Conservation (phyloP, 2,888 invertebrate species). For the Metallyticus violacea region DNA sequence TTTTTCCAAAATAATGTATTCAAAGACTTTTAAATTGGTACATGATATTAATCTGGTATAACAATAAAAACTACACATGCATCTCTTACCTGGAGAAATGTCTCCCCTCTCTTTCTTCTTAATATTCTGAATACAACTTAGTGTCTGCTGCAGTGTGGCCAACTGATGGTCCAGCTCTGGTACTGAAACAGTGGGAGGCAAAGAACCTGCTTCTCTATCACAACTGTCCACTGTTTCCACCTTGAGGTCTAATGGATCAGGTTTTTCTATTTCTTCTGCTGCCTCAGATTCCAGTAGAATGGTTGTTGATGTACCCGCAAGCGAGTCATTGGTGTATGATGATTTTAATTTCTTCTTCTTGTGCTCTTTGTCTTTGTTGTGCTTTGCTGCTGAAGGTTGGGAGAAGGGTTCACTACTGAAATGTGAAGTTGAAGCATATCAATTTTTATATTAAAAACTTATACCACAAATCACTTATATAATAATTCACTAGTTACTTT, state of each 20-base stretch:
- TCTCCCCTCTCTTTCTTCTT: conserved; percentile 33
- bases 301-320: not conserved
- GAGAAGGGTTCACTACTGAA: conserved; percentile 47
- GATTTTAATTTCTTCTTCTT: conserved; percentile 59
- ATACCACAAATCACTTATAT: too few relatives aligned
- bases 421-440: conserved; percentile 2
- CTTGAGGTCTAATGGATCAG: not conserved
- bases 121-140: conserved; percentile 39
- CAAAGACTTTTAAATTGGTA: too few relatives aligned
- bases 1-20: too few relatives aligned
- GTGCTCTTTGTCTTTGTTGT: conserved; percentile 55
- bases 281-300: not conserved
- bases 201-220: not conserved
- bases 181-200: not conserved
- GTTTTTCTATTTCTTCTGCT: not conserved
- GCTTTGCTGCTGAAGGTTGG: conserved; percentile 51
- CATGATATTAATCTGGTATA: too few relatives aligned
- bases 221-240: not conserved
- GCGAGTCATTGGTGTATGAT: conserved; percentile 18
- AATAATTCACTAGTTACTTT: too few relatives aligned
- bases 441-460: too few relatives aligned
- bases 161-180: conserved; percentile 38
- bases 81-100: conserved; percentile 27
- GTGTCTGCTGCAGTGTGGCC: conserved; percentile 39
- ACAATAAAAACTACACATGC: too few relatives aligned